Base-by-base conservation (phyloP, 2,888 invertebrate genomes). In the Apotomis turbidana region DNA sequence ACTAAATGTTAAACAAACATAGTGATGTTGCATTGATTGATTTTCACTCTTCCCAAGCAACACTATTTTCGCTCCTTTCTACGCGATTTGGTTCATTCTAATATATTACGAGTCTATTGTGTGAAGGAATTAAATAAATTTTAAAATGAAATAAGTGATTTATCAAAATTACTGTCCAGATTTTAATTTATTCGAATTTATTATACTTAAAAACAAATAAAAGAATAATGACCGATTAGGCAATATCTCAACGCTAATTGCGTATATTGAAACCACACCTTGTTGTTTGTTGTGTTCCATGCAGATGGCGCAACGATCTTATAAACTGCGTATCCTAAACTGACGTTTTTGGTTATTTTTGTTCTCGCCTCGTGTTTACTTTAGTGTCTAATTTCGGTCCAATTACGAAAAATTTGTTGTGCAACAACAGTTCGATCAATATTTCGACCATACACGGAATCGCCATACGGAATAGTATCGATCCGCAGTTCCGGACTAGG, bases 341-440 rank as follows among this genome's bases (percentile, higher is more conserved):
- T 93, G 93, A 93, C 93, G 92, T 93, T 93, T 93, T 93, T 93
- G 93, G 93, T 93, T 93, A 93, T 93, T 93, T 93, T 92, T 92
- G 89, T 93, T 93, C 93, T 93, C 88, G 90, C 93, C 93, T 93
- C 93, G 93, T 93, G 93, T 93, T 93, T 93, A 93, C 93, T 93
- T 93, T 93, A 92, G 91, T 91, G 90, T 93, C 92, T 92, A 86
- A 91, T 93, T 93, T 91, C 89, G 90, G 84, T 90, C 85, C 87
- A 85, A 90, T 90, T 90, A 90, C 87, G 84, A 90, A 90, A 88
- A 92, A 87, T 87, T 82, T 79, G 88, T 90, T 90, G 92, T 93
- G 91, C 87, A 90, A 90, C 85, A 84, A 80, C 83, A 76, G 76
- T 88, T 87, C 88, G 79, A 81, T 83, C 85, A 85, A 86, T 87